Percentiles rank a stretch among this genome's conserved stretches.
Evolutionary conservation across 2,888 invertebrate species (phyloP).

Genomic region (Petrolisthes cinctipes): DNA sequence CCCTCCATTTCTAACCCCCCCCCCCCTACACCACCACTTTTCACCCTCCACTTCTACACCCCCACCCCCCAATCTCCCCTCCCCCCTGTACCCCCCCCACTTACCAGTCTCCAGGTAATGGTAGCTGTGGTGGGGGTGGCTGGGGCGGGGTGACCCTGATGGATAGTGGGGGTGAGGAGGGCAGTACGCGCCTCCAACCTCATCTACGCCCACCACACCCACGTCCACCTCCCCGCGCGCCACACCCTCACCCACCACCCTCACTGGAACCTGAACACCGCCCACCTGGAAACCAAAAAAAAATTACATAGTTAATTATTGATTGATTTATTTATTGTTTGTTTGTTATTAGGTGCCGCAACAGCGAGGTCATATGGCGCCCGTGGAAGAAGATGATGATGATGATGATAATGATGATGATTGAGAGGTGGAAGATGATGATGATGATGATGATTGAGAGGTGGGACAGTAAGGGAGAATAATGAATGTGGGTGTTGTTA

Average conservation of each 20-base stretch:
- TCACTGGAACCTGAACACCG: slow-evolving; percentile 42
- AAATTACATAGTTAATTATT: neutral
- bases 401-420: too few species aligned
- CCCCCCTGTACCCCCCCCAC: neutral
- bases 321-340: too few species aligned
- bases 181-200: slow-evolving; percentile 49
- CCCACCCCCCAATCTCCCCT: too few species aligned
- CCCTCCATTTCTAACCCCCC: too few species aligned
- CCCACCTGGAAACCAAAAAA: slow-evolving; percentile 38
- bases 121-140: slow-evolving; percentile 28
- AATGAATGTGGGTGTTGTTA: too few species aligned
- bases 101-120: slow-evolving; percentile 41
- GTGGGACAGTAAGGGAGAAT: neutral
- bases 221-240: slow-evolving; percentile 31
- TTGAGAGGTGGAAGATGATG: too few species aligned
- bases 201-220: slow-evolving; percentile 51
- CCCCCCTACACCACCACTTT: too few species aligned
- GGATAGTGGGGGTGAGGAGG: slow-evolving; percentile 44
- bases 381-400: too few species aligned
- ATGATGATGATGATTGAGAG: too few species aligned
- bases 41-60: too few species aligned
- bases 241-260: slow-evolving; percentile 48
- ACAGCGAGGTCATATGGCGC: too few species aligned
- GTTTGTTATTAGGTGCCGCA: too few species aligned
- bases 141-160: slow-evolving; percentile 44